A percentile compares a stretch with the other conserved stretches of the same genome.
These are phyloP conservation scores for Carollia perspicillata DNA, from an alignment of 2,113 vertebrate genomes.

Conservation along the genomic window DNA sequence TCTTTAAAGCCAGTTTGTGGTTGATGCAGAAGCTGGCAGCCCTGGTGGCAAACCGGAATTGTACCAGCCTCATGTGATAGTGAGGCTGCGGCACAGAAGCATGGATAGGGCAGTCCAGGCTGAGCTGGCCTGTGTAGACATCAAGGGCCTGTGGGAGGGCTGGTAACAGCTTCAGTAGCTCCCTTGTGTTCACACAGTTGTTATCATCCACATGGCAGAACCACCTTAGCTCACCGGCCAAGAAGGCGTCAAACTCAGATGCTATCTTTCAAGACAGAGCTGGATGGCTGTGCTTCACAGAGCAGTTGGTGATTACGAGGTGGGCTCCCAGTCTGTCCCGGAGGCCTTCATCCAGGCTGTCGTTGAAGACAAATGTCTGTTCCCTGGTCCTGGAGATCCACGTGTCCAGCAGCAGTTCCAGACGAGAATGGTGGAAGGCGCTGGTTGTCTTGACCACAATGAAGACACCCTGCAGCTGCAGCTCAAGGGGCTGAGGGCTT, in stretches of 20 bases:
- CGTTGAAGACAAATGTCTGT: constrained; percentile 84
- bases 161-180: constrained; percentile 85
- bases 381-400: constrained; percentile 90
- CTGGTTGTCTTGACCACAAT: constrained; percentile 92
- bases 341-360: constrained; percentile 77
- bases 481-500: not conserved
- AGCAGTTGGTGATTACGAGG: constrained; percentile 87
- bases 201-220: constrained; percentile 96
- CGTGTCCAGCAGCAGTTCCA: constrained; percentile 90
- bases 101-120: constrained; percentile 90
- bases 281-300: constrained; percentile 90
- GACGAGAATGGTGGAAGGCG: constrained; percentile 88
- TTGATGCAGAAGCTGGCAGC: constrained; percentile 96
- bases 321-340: constrained; percentile 81
- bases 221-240: constrained; percentile 90
- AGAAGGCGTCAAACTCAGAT: constrained; percentile 88
- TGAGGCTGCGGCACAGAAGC: constrained; percentile 84
- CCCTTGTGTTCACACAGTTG: constrained; percentile 90
- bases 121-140: constrained; percentile 91
- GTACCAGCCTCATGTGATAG: constrained; percentile 88
- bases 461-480: constrained; percentile 85
- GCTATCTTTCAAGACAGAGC: constrained; percentile 98
- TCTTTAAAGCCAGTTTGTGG: constrained; percentile 87
- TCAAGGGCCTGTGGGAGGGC: constrained; percentile 81
- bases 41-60: constrained; percentile 95